These are phyloP conservation scores for Dicranocentrus wangi DNA, from an alignment of 2,888 invertebrate species.

Conservation along the genomic window DNA sequence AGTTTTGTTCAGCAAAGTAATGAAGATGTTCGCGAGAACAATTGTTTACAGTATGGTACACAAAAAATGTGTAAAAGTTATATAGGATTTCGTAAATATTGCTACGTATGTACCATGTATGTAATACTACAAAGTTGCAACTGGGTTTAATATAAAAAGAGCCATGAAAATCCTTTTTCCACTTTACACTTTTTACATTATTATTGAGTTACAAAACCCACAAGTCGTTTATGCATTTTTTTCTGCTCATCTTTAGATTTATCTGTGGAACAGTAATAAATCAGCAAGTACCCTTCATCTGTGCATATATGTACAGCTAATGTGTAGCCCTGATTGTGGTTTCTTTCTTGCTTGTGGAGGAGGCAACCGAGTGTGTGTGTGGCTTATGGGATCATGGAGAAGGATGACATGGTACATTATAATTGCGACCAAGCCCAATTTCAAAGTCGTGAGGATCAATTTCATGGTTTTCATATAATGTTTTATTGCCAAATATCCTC, in stretches of 20 bases:
- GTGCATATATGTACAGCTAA: conserved; percentile 7
- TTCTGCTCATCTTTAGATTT: conserved; percentile 39
- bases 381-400: conserved; percentile 60
- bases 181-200: no score
- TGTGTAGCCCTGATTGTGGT: conserved; percentile 17
- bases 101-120: no score
- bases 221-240: conserved; percentile 11
- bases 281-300: conserved; percentile 46
- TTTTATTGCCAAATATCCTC: conserved; percentile 67
- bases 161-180: no score
- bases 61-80: conserved; percentile 16
- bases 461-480: conserved; percentile 68
- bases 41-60: conserved; percentile 14
- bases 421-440: conserved; percentile 61
- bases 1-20: conserved; percentile 14
- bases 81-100: no score
- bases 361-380: conserved; percentile 47
- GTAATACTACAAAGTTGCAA: no score
- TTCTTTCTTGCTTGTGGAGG: conserved; percentile 27
- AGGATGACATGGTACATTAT: conserved; percentile 63
- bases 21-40: conserved; percentile 29
- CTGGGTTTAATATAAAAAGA: conserved; percentile 14
- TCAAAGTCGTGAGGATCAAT: conserved; percentile 69
- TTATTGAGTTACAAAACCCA: no score
- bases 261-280: conserved; percentile 53